Conservation (phyloP, 2,113 vertebrate genomes). For the Macaca mulatta region DNA sequence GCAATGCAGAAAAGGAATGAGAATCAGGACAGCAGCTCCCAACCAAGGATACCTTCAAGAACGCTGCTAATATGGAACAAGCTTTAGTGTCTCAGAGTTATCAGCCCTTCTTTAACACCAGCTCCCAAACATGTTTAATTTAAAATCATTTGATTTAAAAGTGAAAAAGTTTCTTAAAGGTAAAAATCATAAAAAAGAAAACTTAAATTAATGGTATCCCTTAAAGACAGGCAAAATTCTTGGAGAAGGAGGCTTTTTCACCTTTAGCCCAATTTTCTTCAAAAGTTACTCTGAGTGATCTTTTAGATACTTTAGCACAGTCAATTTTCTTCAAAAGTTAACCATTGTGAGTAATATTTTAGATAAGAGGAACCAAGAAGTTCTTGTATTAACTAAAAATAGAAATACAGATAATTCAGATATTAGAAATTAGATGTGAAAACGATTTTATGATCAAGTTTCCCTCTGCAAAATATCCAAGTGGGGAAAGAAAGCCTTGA, state of each 20-base stretch:
- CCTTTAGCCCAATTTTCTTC: not conserved
- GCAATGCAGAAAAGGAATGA: not conserved
- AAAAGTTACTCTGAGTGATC: too few relatives aligned
- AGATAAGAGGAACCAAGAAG: not conserved
- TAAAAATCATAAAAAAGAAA: slow-evolving; percentile 11
- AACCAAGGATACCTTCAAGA: not conserved
- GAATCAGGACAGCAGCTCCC: not conserved
- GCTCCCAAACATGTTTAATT: not conserved
- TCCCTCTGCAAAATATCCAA: not conserved
- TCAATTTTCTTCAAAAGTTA: not conserved
- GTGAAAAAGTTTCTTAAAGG: not conserved
- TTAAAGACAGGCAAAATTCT: not conserved
- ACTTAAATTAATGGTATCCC: not conserved
- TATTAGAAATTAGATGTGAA: not conserved
- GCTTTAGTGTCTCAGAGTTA: not conserved
- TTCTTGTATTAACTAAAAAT: not conserved
- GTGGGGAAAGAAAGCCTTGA: not conserved
- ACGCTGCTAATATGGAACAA: not conserved
- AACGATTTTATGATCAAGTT: not conserved
- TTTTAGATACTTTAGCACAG: not conserved
- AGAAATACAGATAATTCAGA: not conserved
- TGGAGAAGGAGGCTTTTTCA: not conserved
- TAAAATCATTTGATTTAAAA: not conserved
- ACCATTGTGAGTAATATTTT: not conserved
- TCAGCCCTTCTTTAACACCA: not conserved